Evolutionary conservation across 2,888 invertebrate genomes (phyloP), one percentile per base, ranked within the genome.

Genomic region (Seira ritae): DNA sequence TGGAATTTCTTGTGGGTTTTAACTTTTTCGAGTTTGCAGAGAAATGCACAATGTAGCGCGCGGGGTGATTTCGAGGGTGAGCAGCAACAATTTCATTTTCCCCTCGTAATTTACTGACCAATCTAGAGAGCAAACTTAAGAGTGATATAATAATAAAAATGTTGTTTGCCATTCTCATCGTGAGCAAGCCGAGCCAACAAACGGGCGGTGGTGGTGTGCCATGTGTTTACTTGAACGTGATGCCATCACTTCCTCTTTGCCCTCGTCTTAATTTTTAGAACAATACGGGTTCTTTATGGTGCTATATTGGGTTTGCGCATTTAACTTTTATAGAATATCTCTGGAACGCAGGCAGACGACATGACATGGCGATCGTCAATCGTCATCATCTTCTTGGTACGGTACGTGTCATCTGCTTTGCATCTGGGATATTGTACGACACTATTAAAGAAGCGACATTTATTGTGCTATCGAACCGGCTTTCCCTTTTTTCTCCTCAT

Each of bases 331-430:
- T 42, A 12, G 12, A 42, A 42, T 42, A 42, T 42, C 42, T 42
- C 12, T 6, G 12, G 12, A 42, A 42, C 42, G 12, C 42, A 42
- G 42, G 42, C 42, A n/a, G n/a, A n/a, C n/a, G n/a, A n/a, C n/a
- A n/a, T n/a, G n/a, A n/a, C n/a, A n/a, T n/a, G n/a, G n/a, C n/a
- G n/a, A n/a, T n/a, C n/a, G n/a, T n/a, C n/a, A n/a, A n/a, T n/a
- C 42, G 12, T 42, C 42, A 8, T 42, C 42, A 42, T 42, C 6
- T 8, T 42, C 42, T 42, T 12, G 12, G 42, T 42, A 6, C 50
- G 31, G 81, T 71, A 81, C 81, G 81, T 81, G 81, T 81, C 75
- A 81, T 81, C 81, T 81, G 81, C 81, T 75, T 70, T 81, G 65
- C 81, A 81, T 81, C 81, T 81, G 81, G 81, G 81, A 81, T 81